Conservation (phyloP, 1,140 invertebrate species). For the Hylaeus anthracinus region DNA sequence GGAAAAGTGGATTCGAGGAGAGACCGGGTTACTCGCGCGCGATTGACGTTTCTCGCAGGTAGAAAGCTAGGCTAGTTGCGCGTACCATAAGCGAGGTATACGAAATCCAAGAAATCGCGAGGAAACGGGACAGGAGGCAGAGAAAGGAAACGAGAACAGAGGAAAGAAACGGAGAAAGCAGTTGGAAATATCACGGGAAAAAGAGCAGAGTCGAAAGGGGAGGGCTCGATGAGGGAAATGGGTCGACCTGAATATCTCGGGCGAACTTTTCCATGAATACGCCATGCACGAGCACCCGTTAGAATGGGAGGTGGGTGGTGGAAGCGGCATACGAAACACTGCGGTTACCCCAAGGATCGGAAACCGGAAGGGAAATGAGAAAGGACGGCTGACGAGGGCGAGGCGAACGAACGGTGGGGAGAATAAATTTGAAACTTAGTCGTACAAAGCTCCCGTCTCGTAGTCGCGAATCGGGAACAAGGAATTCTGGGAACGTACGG, state of each 20-base stretch:
- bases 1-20: slow-evolving; percentile 1
- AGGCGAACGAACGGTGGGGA: slow-evolving; percentile 22
- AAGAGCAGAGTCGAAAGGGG: background rate
- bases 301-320: background rate
- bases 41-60: background rate
- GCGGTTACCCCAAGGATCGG: slow-evolving; percentile 41
- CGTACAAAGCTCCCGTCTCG: slow-evolving; percentile 17
- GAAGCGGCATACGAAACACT: slow-evolving; percentile 56
- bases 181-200: background rate
- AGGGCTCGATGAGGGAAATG: slow-evolving; percentile 48
- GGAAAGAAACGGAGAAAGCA: background rate
- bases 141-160: too few relatives aligned
- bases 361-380: slow-evolving; percentile 35
- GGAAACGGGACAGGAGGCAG: background rate
- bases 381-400: slow-evolving; percentile 26
- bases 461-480: background rate
- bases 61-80: background rate
- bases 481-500: background rate
- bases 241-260: slow-evolving; percentile 66
- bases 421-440: slow-evolving; percentile 47
- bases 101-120: background rate
- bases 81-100: background rate
- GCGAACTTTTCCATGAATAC: slow-evolving; percentile 71
- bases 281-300: slow-evolving; percentile 41
- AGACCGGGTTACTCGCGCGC: background rate